phyloP scores from a whole-genome alignment of 2,888 invertebrate species.

The Tuta absoluta region DNA sequence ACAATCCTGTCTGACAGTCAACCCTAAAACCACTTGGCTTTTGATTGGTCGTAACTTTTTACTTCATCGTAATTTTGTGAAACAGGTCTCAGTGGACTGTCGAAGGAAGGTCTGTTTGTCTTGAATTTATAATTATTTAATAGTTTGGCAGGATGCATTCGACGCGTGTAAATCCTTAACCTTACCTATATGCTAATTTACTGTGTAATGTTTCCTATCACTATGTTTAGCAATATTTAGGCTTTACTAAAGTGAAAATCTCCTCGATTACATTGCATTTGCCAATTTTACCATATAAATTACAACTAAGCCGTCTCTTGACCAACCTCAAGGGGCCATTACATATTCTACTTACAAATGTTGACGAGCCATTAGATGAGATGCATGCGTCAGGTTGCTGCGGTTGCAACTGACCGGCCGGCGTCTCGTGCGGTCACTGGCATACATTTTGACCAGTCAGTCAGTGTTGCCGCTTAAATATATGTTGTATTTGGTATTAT shows the following conservation, averaged over 20 bases:
- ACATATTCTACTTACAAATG: background rate
- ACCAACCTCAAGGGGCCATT: background rate
- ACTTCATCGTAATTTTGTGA: background rate
- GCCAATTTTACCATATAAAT: background rate
- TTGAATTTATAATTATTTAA: conserved; percentile 68
- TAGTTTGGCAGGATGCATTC: background rate
- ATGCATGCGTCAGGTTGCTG: background rate
- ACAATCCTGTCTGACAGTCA: too few relatives aligned
- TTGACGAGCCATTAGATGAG: background rate
- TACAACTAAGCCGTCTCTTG: background rate
- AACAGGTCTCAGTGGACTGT: background rate
- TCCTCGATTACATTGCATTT: background rate
- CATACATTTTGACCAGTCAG: conserved; percentile 32
- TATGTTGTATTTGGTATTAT: too few relatives aligned
- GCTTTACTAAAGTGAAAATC: background rate
- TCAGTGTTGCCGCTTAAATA: background rate
- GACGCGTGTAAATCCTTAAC: background rate
- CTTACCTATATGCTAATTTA: too few relatives aligned
- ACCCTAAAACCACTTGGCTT: too few relatives aligned
- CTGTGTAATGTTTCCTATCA: too few relatives aligned
- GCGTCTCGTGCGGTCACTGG: conserved; percentile 33
- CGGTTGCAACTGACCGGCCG: conserved; percentile 2
- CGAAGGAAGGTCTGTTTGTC: conserved; percentile 30
- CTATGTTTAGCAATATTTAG: background rate
- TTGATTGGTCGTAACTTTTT: too few relatives aligned